Evolutionary conservation across 2,113 vertebrate genomes (phyloP), one percentile per base, ranked within the genome.

Genomic region (Haplochromis vanheusdeni): DNA sequence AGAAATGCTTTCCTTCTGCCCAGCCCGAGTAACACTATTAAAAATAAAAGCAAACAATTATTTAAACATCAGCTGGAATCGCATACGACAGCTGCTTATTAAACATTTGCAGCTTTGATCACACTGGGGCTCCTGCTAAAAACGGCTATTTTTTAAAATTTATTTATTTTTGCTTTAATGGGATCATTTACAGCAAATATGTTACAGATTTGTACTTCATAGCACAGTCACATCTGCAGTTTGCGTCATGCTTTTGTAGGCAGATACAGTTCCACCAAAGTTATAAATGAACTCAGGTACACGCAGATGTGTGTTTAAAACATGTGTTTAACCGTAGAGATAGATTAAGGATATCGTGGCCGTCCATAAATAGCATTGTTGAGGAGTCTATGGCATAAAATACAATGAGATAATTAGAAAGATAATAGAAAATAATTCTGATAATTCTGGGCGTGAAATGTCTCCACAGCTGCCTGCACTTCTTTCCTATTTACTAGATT

Each of bases 131-230:
- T 68, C 19, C 19, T 0, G 33, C 37, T 73, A 73, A 73, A 73
- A 73, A 73, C 2, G 0, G 65, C 12, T 16, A 42, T 42, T 42
- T 40, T 23, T 1, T 2, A 0, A 7, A 35, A 4, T 4, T 0
- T 40, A 3, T 40, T 42, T 70, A 6, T 2, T 70, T 12, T 42
- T 16, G 35, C 37, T 45, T 42, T 26, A 40, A 45, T 16, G 37
- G 65, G 65, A 40, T 73, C 37, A 45, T 73, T 45, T 42, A 42
- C 65, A 73, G 35, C 21, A 16, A 45, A 23, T 73, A 10, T 45
- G 13, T 5, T 70, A 1, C 23, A 47, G 42, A 19, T 49, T 47
- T 49, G 42, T 7, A 19, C 42, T 28, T 12, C 8, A 1, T 11
- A 12, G 23, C 23, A 75, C 5, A 19, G 26, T 77, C 16, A 77